Evolutionary conservation across 53 echinoderm and acorn worm species (phyloP), one percentile per base, ranked within the genome.

Genomic region (Pentamera pediparva): DNA sequence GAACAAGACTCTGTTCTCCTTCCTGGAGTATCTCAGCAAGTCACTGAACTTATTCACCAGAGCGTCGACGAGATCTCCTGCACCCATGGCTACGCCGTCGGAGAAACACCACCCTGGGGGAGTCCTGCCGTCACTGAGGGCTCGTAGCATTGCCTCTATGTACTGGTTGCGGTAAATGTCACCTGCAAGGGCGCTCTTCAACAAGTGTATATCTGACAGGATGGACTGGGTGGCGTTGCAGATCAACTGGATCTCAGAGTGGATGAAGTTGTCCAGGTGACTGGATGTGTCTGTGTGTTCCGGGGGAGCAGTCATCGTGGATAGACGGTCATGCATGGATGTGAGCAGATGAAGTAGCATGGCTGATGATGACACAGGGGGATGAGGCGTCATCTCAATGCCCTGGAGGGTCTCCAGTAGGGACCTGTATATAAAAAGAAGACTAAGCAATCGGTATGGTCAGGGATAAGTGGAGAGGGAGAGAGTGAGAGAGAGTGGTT

Each of bases 241-340:
- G 24, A 84, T 38, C 15, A 52, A 8, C 22, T 59, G 19, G 22
- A 82, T 69, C 76, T 95, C 90, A 13, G 76, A 59, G 37, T 65
- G 18, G 22, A 95, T 53, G 87, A 85, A 95, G 71, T 85, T 87
- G 49, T 82, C 81, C 17, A 95, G 35, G 56, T 95, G 80, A 74
- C 76, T 95, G 37, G 89, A 89, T 35, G 19, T 30, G n/a, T 76
- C 19, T 10, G 81, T 13, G 9, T 3, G 63, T 4, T 63, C 39
- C 37, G 37, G 30, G 0, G 39, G 33, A 70, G 79, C 10, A 21
- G 12, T 21, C 11, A 27, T 18, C 11, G 12, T 21, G 22, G 22
- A 21, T 18, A 24, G 28, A 2, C 11, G 11, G 21, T 13, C 28
- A 27, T 22, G 21, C 0, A 27, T 12, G 28, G 35, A 62, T 17